phyloP scores from a whole-genome alignment of 2,797 vertebrate species.

The Darevskia nairensis region DNA sequence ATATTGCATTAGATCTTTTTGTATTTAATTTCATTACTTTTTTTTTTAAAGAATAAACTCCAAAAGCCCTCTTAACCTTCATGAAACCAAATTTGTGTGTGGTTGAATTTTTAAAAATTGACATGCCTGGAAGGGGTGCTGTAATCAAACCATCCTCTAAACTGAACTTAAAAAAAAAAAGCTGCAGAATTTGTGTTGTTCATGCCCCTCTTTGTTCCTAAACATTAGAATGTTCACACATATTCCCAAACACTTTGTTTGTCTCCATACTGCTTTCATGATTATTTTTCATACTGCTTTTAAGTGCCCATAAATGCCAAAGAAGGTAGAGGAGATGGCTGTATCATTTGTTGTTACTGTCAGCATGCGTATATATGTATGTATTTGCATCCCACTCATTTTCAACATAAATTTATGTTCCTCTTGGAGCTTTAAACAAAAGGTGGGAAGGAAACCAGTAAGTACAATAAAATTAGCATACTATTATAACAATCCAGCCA shows the following conservation, averaged over 20 bases:
- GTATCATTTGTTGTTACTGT: background rate
- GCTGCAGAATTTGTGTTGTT: background rate
- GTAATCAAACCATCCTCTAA: background rate
- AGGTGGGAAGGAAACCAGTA: too few relatives aligned
- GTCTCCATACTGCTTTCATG: background rate
- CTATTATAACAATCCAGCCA: too few relatives aligned
- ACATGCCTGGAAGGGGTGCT: background rate
- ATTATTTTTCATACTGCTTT: background rate
- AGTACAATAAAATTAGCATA: too few relatives aligned
- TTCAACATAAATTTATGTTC: too few relatives aligned
- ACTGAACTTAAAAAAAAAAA: background rate
- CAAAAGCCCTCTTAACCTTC: constrained; percentile 27
- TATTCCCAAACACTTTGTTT: background rate
- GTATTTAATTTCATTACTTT: constrained; percentile 49
- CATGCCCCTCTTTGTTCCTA: background rate
- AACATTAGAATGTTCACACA: background rate
- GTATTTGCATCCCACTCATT: too few relatives aligned
- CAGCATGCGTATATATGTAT: background rate
- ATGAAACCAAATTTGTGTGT: constrained; percentile 30
- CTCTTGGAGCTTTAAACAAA: too few relatives aligned
- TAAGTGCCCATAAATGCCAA: too few relatives aligned
- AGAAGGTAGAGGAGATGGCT: background rate
- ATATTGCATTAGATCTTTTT: constrained; percentile 45
- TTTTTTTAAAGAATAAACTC: constrained; percentile 35
- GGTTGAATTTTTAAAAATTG: background rate